These are phyloP conservation scores for Heterodera schachtii DNA, from an alignment of 1,140 invertebrate species.

Conservation along the genomic window DNA sequence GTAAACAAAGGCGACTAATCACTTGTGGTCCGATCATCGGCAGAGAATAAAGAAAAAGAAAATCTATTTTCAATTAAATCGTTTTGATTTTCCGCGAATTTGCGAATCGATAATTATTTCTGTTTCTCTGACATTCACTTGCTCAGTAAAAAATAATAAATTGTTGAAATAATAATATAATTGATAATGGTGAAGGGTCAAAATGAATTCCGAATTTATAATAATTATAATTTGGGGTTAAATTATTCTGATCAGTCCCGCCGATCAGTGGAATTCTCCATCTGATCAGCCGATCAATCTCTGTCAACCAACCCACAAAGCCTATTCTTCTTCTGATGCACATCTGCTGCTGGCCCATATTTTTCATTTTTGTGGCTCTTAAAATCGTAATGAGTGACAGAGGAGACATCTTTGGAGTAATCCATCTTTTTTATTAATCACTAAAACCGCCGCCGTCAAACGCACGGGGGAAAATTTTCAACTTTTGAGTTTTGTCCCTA, in stretches of 20 bases:
- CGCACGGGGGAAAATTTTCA: too few relatives aligned
- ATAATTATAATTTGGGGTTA: background rate
- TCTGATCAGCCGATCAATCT: conserved; percentile 1
- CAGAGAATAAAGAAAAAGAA: background rate
- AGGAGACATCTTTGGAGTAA: background rate
- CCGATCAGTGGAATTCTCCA: background rate
- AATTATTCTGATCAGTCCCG: background rate
- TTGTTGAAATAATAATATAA: background rate
- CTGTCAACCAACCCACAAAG: background rate
- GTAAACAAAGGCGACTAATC: background rate
- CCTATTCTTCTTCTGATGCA: background rate
- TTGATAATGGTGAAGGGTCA: too few relatives aligned
- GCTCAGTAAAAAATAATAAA: background rate
- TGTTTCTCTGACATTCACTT: background rate
- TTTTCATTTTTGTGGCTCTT: background rate
- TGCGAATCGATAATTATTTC: background rate
- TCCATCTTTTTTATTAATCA: background rate
- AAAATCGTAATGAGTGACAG: background rate
- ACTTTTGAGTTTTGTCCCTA: too few relatives aligned
- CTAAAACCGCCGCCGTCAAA: background rate
- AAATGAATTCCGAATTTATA: too few relatives aligned
- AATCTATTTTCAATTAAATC: too few relatives aligned
- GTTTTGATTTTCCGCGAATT: background rate
- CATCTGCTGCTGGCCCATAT: background rate
- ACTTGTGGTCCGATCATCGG: background rate